These are phyloP conservation scores for Microtus obscurus DNA, from an alignment of 2,797 vertebrate species.

Conservation along the genomic window DNA sequence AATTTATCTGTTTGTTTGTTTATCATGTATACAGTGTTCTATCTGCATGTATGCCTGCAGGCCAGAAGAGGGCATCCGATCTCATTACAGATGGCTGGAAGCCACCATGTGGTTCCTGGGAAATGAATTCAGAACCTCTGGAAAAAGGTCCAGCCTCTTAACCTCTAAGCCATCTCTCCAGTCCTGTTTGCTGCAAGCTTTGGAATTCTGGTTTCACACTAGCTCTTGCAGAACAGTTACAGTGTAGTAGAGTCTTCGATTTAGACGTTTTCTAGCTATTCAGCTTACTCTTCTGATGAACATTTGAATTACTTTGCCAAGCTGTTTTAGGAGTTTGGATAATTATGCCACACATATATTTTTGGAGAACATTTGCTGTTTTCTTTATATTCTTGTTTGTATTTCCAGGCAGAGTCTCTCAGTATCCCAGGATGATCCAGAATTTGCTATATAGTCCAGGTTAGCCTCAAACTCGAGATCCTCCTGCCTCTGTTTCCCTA, in stretches of 20 bases:
- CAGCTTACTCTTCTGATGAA: slow-evolving; percentile 9
- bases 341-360: background rate
- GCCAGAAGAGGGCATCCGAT: background rate
- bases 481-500: background rate
- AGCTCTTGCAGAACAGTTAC: background rate
- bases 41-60: background rate
- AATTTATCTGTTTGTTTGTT: background rate
- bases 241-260: background rate
- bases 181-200: background rate
- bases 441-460: background rate
- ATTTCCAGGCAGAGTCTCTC: background rate
- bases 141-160: background rate
- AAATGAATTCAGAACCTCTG: background rate
- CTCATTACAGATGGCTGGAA: background rate
- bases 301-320: slow-evolving; percentile 31
- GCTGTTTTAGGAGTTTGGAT: background rate
- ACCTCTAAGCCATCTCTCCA: background rate
- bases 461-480: background rate
- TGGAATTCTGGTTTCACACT: background rate
- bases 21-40: background rate
- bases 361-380: background rate
- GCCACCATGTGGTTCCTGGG: background rate
- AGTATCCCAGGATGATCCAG: background rate
- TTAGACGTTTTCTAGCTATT: slow-evolving; percentile 17
- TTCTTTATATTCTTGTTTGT: background rate